Conservation (phyloP, 2,113 vertebrate genomes). For the Mormyrus lacerda region DNA sequence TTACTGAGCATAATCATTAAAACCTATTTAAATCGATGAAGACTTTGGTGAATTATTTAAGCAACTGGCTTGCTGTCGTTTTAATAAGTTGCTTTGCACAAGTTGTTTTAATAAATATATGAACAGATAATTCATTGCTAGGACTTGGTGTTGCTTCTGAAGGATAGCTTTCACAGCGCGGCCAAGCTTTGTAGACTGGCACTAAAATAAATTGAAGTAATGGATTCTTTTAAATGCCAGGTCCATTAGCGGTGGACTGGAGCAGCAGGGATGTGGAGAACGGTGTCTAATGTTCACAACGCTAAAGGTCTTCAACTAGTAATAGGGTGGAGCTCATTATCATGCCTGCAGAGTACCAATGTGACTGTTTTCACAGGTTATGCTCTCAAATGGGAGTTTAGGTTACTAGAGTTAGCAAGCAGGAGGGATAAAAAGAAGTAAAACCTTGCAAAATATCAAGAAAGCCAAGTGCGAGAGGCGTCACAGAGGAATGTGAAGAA, state of each 20-base stretch:
- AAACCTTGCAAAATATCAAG: background rate
- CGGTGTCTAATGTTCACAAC: conserved; percentile 36
- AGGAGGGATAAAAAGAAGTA: background rate
- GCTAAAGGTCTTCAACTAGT: conserved; percentile 34
- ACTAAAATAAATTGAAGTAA: conserved; percentile 44
- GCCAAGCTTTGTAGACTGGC: conserved; percentile 26
- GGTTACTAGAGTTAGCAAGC: background rate
- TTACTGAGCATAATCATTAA: conserved; percentile 10
- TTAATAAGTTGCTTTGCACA: background rate
- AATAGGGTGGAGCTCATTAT: conserved; percentile 39
- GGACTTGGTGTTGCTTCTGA: conserved; percentile 19
- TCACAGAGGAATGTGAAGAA: background rate
- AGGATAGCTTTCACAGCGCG: conserved; percentile 33
- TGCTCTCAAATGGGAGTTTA: background rate
- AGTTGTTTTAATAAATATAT: conserved; percentile 40
- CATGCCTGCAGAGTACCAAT: background rate
- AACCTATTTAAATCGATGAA: conserved; percentile 8
- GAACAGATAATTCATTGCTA: conserved; percentile 26
- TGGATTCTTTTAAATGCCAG: conserved; percentile 39
- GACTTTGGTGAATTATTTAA: conserved; percentile 29
- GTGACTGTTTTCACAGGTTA: background rate
- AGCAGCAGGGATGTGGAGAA: conserved; percentile 32
- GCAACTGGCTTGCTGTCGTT: conserved; percentile 21
- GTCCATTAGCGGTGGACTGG: conserved; percentile 32
- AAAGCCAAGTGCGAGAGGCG: background rate